Conservation (phyloP, 53 echinoderm and acorn worm species). For the Apostichopus leukothele region DNA sequence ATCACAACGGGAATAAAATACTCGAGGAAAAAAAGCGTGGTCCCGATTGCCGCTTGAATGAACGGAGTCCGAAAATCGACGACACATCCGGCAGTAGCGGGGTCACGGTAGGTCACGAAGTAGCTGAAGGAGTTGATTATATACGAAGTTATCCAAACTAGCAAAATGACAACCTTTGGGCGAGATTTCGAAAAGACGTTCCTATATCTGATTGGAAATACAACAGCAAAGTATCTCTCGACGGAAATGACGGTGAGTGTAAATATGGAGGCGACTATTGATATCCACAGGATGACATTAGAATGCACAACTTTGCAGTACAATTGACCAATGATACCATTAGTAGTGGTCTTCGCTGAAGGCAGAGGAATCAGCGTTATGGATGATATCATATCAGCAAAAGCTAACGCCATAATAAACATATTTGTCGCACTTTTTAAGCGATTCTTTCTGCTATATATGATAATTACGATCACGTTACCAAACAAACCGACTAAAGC, state of each 20-base stretch:
- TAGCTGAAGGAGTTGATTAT: conserved; percentile 65
- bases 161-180: conserved; percentile 55
- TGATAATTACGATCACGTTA: conserved; percentile 70
- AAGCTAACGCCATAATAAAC: conserved; percentile 72
- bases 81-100: conserved; percentile 41
- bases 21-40: conserved; percentile 62
- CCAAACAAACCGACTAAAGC: conserved; percentile 79
- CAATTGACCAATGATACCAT: conserved; percentile 55
- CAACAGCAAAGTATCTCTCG: conserved; percentile 83
- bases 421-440: conserved; percentile 66
- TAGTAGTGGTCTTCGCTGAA: conserved; percentile 36
- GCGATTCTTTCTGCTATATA: conserved; percentile 61
- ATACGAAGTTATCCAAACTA: conserved; percentile 59
- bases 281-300: conserved; percentile 76
- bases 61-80: conserved; percentile 61
- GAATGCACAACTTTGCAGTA: conserved; percentile 82
- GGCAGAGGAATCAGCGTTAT: conserved; percentile 73
- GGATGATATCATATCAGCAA: conserved; percentile 83
- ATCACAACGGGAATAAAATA: conserved; percentile 71
- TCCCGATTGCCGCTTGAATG: conserved; percentile 61
- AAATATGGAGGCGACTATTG: conserved; percentile 74
- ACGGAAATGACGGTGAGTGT: conserved; percentile 75
- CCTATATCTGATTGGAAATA: conserved; percentile 66
- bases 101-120: conserved; percentile 59
- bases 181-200: conserved; percentile 57